These are phyloP conservation scores for Pleuronectes platessa DNA, from an alignment of 2,113 vertebrate species.

Conservation along the genomic window DNA sequence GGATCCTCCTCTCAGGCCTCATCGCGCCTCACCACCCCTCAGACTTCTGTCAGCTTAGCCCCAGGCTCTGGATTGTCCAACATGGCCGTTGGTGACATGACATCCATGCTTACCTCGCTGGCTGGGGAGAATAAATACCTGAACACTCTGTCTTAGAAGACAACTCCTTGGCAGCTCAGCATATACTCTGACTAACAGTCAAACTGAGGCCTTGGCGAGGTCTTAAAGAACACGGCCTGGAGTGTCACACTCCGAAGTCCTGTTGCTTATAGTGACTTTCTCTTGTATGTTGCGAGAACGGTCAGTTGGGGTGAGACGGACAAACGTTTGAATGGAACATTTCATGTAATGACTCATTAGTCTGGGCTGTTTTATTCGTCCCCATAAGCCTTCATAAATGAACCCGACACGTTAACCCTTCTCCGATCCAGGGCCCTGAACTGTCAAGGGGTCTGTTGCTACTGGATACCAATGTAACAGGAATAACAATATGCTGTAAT, in stretches of 20 bases:
- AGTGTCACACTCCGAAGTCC: constrained; percentile 20
- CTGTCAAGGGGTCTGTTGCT: constrained; percentile 9
- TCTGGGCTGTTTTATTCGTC: constrained; percentile 18
- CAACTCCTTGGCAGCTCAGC: neutral
- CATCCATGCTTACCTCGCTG: constrained; percentile 92
- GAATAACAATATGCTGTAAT: constrained; percentile 20
- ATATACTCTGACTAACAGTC: constrained; percentile 37
- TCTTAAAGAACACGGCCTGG: constrained; percentile 8
- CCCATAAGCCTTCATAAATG: constrained; percentile 7
- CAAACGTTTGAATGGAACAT: constrained; percentile 24
- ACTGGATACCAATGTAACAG: constrained; percentile 22
- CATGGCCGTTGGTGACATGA: constrained; percentile 99
- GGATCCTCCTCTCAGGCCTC: constrained; percentile 81
- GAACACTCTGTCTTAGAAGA: constrained; percentile 87
- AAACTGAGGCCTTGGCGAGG: constrained; percentile 24
- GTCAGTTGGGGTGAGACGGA: constrained; percentile 4
- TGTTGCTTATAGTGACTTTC: constrained; percentile 17
- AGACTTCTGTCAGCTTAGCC: constrained; percentile 76
- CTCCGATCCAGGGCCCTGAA: constrained; percentile 9
- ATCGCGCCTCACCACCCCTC: constrained; percentile 83
- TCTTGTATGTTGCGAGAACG: constrained; percentile 15
- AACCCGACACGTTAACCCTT: constrained; percentile 23
- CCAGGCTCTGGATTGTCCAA: constrained; percentile 85
- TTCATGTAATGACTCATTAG: constrained; percentile 19
- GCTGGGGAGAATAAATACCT: constrained; percentile 96